Evolutionary conservation across 2,797 vertebrate species (phyloP).

Genomic region (Choloepus didactylus): DNA sequence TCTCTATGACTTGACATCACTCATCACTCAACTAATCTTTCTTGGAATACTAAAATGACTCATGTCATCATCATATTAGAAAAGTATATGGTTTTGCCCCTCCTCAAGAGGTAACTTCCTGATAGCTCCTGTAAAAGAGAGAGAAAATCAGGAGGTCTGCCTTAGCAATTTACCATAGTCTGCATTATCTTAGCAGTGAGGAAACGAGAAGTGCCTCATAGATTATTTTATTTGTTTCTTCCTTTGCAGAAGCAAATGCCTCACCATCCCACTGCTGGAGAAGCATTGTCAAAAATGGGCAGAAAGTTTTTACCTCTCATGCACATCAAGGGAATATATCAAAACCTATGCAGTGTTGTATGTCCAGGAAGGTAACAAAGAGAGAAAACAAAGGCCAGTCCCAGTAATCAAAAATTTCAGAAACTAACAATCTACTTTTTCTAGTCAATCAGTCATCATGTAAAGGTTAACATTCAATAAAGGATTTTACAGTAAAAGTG

Average conservation of each 20-base stretch:
- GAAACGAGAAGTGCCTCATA: background rate
- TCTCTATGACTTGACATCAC: background rate
- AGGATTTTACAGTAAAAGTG: background rate
- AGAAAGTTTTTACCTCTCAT: background rate
- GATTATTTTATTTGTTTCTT: slow-evolving; percentile 43
- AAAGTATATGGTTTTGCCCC: background rate
- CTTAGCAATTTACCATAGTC: background rate
- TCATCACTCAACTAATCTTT: background rate
- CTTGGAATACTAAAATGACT: slow-evolving; percentile 46
- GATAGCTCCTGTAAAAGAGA: background rate
- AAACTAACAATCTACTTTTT: background rate
- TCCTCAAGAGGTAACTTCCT: background rate
- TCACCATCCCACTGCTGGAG: background rate
- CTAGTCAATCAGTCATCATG: background rate
- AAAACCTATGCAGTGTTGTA: background rate
- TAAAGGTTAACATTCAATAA: background rate
- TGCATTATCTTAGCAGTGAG: background rate
- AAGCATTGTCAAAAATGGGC: background rate
- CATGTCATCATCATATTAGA: background rate
- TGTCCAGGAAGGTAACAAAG: background rate
- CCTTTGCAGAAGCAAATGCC: background rate
- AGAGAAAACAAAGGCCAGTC: background rate
- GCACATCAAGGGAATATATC: background rate
- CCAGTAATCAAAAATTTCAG: background rate
- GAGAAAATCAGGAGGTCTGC: background rate